Percentiles rank a stretch among this genome's conserved stretches.
phyloP scores from a whole-genome alignment of 1,140 invertebrate genomes.

The Dufourea novaeangliae region DNA sequence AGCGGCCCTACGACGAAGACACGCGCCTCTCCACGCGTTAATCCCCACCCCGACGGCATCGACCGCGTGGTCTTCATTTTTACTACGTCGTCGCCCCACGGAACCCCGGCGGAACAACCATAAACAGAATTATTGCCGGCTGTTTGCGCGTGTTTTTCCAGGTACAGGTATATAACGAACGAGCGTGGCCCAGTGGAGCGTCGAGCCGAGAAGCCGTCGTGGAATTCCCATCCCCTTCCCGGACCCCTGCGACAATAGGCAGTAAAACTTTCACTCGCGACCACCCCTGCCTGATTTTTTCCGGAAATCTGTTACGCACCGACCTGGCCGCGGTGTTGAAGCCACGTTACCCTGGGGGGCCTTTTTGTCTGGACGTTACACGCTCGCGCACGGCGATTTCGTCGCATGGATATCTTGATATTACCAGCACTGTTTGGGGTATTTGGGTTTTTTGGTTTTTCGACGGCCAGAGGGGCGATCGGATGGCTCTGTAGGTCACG shows the following conservation, averaged over 20 bases:
- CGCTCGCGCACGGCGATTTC: no score
- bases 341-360: no score
- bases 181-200: no score
- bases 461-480: no score
- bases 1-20: constrained; percentile 13
- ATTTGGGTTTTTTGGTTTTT: not conserved
- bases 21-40: constrained; percentile 23
- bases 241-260: not conserved
- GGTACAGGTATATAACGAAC: no score
- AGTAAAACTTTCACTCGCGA: constrained; percentile 34
- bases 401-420: not conserved
- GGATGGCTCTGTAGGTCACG: no score
- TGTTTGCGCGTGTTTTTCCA: constrained; percentile 4
- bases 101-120: not conserved
- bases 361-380: not conserved
- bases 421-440: not conserved
- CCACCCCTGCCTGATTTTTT: not conserved
- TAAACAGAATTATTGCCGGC: constrained; percentile 37
- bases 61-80: constrained; percentile 11
- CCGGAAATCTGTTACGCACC: constrained; percentile 12
- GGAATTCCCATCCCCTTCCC: not conserved
- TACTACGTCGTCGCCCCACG: not conserved
- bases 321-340: not conserved
- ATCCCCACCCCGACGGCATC: not conserved
- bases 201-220: no score